Evolutionary conservation across 2,888 invertebrate genomes (phyloP).

Genomic region (Crocallis elinguaria): DNA sequence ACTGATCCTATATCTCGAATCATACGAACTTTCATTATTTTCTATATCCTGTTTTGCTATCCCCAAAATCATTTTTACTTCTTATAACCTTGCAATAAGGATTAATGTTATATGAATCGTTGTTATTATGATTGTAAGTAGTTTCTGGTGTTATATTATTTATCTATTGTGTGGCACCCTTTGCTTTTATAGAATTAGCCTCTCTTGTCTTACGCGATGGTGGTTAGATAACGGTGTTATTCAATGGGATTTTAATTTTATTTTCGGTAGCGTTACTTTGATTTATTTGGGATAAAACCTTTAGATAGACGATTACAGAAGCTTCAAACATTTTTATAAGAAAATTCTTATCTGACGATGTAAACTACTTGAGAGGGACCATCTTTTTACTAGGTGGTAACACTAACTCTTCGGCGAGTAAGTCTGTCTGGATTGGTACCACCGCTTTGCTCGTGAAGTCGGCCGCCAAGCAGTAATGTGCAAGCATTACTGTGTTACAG

Average conservation of each 20-base stretch:
- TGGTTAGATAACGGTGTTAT: slow-evolving; percentile 71
- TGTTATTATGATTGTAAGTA: not conserved
- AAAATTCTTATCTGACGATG: no score
- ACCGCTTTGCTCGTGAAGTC: no score
- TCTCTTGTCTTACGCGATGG: slow-evolving; percentile 71
- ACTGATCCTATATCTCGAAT: slow-evolving; percentile 73
- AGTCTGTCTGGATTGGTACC: no score
- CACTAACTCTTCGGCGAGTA: no score
- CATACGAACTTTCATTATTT: slow-evolving; percentile 57
- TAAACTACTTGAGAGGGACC: no score
- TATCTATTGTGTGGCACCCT: slow-evolving; percentile 71
- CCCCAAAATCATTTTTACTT: slow-evolving; percentile 15
- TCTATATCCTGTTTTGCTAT: slow-evolving; percentile 27
- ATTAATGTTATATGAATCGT: slow-evolving; percentile 35
- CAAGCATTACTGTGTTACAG: no score
- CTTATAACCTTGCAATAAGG: slow-evolving; percentile 42
- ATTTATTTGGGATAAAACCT: slow-evolving; percentile 14
- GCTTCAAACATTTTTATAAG: no score
- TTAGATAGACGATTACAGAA: not conserved
- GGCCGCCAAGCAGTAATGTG: no score
- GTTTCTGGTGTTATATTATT: slow-evolving; percentile 49
- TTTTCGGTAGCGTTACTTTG: slow-evolving; percentile 42
- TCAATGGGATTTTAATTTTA: slow-evolving; percentile 70
- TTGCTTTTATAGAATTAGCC: slow-evolving; percentile 72
- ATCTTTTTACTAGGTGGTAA: no score